A percentile compares a stretch with the other conserved stretches of the same genome.
phyloP scores from a whole-genome alignment of 2,113 vertebrate genomes.

The Bufo gargarizans region DNA sequence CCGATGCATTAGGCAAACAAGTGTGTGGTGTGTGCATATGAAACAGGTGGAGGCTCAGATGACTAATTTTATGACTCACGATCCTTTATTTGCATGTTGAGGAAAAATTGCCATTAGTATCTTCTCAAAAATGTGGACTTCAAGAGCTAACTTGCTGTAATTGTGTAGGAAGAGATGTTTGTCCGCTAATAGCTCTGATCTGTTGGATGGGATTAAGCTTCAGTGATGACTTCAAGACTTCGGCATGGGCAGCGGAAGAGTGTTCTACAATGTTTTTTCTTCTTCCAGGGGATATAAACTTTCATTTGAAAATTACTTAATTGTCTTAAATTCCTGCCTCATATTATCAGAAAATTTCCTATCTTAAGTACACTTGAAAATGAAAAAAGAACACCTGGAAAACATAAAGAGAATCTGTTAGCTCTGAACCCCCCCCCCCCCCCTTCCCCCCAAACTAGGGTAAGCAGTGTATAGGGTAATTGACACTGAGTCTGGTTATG shows the following conservation, averaged over 20 bases:
- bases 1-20: not conserved
- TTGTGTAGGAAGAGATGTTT: constrained; percentile 22
- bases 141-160: constrained; percentile 37
- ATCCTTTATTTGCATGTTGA: constrained; percentile 48
- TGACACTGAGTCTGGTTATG: too few species aligned
- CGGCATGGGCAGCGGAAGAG: not conserved
- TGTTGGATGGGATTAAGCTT: constrained; percentile 27
- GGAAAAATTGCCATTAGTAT: constrained; percentile 20
- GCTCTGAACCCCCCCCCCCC: too few species aligned
- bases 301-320: not conserved
- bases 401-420: too few species aligned
- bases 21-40: constrained; percentile 5
- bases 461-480: too few species aligned
- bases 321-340: not conserved
- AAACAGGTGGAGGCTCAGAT: constrained; percentile 40
- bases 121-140: constrained; percentile 18
- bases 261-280: not conserved
- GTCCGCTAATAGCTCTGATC: constrained; percentile 24
- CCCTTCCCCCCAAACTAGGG: too few species aligned
- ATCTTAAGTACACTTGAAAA: too few species aligned
- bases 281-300: not conserved
- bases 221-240: constrained; percentile 14
- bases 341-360: not conserved
- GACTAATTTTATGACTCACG: constrained; percentile 50
- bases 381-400: too few species aligned